Conservation (phyloP, 2,797 vertebrate species). For the Coluber constrictor region DNA sequence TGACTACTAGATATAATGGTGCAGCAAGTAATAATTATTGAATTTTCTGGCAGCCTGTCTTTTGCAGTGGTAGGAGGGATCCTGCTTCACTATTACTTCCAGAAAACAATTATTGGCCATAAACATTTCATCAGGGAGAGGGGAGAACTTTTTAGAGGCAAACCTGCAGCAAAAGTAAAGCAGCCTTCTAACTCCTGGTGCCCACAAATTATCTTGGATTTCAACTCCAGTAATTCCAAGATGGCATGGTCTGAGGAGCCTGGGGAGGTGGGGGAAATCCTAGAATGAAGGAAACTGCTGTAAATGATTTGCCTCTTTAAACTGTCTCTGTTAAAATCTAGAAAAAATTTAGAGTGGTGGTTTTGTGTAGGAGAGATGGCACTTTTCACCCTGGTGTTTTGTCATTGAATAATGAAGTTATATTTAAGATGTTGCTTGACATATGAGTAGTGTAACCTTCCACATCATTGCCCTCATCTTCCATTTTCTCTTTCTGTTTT, state of each 20-base stretch:
- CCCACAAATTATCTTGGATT: background rate
- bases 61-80: background rate
- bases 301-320: background rate
- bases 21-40: background rate
- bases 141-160: constrained; percentile 23
- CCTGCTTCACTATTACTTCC: background rate
- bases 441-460: constrained; percentile 69
- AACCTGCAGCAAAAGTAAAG: background rate
- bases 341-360: background rate
- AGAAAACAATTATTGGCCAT: constrained; percentile 24
- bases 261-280: too few species aligned
- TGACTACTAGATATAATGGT: background rate
- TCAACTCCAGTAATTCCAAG: background rate
- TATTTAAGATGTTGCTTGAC: constrained; percentile 57
- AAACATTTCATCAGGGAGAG: background rate
- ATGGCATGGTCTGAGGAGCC: background rate
- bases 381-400: constrained; percentile 33
- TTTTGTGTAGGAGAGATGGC: background rate
- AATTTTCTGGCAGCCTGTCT: background rate
- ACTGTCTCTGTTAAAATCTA: background rate
- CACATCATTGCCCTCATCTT: constrained; percentile 53
- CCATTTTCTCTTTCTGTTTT: constrained; percentile 57
- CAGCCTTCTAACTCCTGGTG: background rate
- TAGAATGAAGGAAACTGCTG: background rate
- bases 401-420: constrained; percentile 48